A percentile compares a stretch with the other conserved stretches of the same genome.
These are phyloP conservation scores for Dioctria rufipes DNA, from an alignment of 2,888 invertebrate genomes.

Conservation along the genomic window DNA sequence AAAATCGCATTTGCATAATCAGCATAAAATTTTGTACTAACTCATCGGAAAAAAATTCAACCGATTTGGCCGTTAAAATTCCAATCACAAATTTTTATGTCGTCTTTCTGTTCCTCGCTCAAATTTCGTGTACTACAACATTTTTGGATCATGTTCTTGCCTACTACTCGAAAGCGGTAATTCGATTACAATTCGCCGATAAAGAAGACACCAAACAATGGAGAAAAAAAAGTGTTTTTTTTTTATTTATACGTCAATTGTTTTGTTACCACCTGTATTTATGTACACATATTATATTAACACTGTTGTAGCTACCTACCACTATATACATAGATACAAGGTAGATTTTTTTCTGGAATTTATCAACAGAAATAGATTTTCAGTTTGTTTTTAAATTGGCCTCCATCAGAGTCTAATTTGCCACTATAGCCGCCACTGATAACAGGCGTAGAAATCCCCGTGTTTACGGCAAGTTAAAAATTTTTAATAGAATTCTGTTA, in stretches of 20 bases:
- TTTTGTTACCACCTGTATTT: neutral
- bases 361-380: constrained; percentile 26
- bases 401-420: constrained; percentile 19
- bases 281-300: no score
- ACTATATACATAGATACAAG: no score
- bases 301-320: no score
- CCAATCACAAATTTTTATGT: constrained; percentile 27
- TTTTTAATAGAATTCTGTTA: neutral
- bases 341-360: neutral
- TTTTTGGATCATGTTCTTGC: constrained; percentile 28
- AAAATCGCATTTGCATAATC: neutral
- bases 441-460: neutral
- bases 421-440: constrained; percentile 11
- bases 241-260: neutral
- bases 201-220: constrained; percentile 8
- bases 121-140: constrained; percentile 42
- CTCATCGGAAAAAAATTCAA: neutral
- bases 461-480: neutral
- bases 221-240: neutral
- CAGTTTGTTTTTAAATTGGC: constrained; percentile 7
- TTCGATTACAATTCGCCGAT: constrained; percentile 30
- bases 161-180: neutral
- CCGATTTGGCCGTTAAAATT: constrained; percentile 5
- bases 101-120: constrained; percentile 8
- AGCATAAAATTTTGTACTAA: neutral